Evolutionary conservation across 2,113 vertebrate genomes (phyloP), one percentile per base, ranked within the genome.

Genomic region (Mesitornis unicolor): DNA sequence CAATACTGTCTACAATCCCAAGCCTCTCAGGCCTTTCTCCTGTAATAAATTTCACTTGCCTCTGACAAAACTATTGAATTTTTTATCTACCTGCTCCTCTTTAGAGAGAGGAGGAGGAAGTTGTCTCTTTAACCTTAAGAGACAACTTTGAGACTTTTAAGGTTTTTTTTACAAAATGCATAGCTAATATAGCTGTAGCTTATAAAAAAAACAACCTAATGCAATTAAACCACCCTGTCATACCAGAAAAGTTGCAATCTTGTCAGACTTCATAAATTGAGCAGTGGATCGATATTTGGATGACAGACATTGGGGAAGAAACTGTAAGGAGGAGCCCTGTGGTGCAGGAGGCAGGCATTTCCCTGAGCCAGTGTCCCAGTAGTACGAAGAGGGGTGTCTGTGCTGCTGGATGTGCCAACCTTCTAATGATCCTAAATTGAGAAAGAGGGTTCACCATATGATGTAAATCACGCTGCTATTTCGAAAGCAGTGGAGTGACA

Each of bases 21-120:
- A 83, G 68, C 53, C 93, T 93, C 93, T 94, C 76, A 61, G 45
- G 31, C 31, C 64, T 36, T 84, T 95, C 84, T 91, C 36, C n/a
- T 85, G 56, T 78, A 93, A 91, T 95, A 94, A 96, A 96, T 91
- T 95, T 90, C 40, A 29, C 73, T 87, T 86, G 43, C 17, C 51
- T 86, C 40, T 65, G 76, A 90, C 90, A 89, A 94, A 94, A 91
- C 64, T 88, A 43, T 84, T 95, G 79, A 57, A 81, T 93, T 92
- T 96, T 95, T 90, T 90, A 54, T 67, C 60, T 75, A 60, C 63
- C 26, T 78, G 22, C 15, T 69, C 33, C 43, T 79, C 40, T 87
- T 92, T n/a, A 64, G 35, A 67, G 29, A 80, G 40, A 68, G 48
- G 42, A 87, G 36, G 16, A 84, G 6, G 43, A 71, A 50, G 21